Conservation (phyloP, 2,888 invertebrate genomes). For the Diplazon laetatorius region DNA sequence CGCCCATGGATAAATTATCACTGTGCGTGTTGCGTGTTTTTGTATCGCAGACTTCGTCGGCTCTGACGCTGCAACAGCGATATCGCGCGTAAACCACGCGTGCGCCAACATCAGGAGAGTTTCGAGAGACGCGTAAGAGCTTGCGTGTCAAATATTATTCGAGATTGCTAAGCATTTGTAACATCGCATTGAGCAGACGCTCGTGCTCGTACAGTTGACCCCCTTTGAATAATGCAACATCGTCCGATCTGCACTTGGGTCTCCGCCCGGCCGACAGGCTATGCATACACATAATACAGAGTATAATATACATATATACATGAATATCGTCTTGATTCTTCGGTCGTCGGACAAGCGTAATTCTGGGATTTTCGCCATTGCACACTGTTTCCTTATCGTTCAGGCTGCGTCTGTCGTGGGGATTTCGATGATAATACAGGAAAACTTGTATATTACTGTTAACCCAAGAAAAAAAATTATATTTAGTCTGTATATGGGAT, state of each 20-base stretch:
- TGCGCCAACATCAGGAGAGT: slow-evolving; percentile 7
- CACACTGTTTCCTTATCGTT: too few relatives aligned
- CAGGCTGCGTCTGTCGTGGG: too few relatives aligned
- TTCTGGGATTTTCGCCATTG: too few relatives aligned
- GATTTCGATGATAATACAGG: too few relatives aligned
- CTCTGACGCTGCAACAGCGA: not conserved
- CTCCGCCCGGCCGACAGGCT: slow-evolving; percentile 27
- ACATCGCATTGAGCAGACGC: not conserved
- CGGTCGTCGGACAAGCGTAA: too few relatives aligned
- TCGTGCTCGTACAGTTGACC: not conserved
- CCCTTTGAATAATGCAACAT: slow-evolving; percentile 26
- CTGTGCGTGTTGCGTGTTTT: not conserved
- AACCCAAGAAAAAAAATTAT: too few relatives aligned
- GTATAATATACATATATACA: too few relatives aligned
- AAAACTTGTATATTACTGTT: too few relatives aligned
- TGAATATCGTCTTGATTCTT: too few relatives aligned
- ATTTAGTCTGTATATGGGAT: too few relatives aligned
- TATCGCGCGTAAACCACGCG: not conserved
- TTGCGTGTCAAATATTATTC: slow-evolving; percentile 44
- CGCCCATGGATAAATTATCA: too few relatives aligned
- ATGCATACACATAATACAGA: too few relatives aligned
- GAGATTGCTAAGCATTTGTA: not conserved
- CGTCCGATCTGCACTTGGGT: slow-evolving; percentile 22
- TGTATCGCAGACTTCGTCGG: slow-evolving; percentile 1
- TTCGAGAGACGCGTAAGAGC: slow-evolving; percentile 24